These are phyloP conservation scores for Capitella teleta DNA, from an alignment of 1,140 invertebrate genomes.

Conservation along the genomic window DNA sequence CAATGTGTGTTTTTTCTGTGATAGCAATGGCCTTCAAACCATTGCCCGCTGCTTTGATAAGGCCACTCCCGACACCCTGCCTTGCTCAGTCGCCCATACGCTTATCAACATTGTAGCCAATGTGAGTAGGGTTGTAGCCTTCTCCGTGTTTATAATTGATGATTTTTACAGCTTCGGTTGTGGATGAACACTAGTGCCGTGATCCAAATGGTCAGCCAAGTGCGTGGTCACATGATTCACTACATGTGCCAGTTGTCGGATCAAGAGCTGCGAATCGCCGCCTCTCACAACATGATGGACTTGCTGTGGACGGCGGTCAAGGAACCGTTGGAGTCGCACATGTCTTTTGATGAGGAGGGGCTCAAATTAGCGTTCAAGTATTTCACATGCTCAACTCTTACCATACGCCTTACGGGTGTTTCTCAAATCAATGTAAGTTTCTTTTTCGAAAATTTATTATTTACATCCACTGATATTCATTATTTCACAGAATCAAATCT, in stretches of 20 bases:
- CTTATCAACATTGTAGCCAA: constrained; percentile 82
- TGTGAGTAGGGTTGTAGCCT: constrained; percentile 43
- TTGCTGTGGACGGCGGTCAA: constrained; percentile 89
- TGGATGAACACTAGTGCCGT: constrained; percentile 86
- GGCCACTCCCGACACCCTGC: constrained; percentile 59
- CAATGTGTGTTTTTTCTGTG: constrained; percentile 77
- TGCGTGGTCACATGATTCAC: constrained; percentile 67
- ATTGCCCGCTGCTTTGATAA: constrained; percentile 73
- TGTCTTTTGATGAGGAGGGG: constrained; percentile 78
- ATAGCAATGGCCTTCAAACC: constrained; percentile 71
- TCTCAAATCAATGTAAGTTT: constrained; percentile 73
- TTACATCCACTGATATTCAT: constrained; percentile 2
- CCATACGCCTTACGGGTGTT: constrained; percentile 79
- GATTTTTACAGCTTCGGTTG: constrained; percentile 50
- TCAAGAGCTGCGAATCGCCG: constrained; percentile 72
- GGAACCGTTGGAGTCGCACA: constrained; percentile 73
- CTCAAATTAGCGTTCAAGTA: constrained; percentile 86
- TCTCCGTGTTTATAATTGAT: background rate
- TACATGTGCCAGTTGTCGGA: constrained; percentile 89
- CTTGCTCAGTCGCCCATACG: constrained; percentile 75
- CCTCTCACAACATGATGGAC: constrained; percentile 85
- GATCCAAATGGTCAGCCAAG: constrained; percentile 72
- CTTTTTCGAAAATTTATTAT: too few relatives aligned
- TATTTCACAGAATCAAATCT: constrained; percentile 60
- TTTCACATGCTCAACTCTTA: constrained; percentile 77